Evolutionary conservation across 1,140 invertebrate genomes (phyloP), one percentile per base, ranked within the genome.

Genomic region (Schlechtendalia chinensis): DNA sequence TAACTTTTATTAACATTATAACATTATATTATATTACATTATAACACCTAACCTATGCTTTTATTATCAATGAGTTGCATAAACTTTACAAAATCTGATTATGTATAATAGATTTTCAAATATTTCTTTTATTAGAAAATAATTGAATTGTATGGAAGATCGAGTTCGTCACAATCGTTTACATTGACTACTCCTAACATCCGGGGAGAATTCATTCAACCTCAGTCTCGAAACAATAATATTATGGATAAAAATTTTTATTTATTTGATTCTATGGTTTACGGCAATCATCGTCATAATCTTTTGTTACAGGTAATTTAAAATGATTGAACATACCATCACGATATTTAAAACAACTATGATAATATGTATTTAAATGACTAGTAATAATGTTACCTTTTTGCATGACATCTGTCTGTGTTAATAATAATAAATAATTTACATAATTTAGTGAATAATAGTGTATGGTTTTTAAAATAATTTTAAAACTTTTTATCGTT

Each of bases 241-340:
- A 50, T 65, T 32, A 50, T 39, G 45, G 88, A 88, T 82, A 89
- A 91, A 81, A 86, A 86, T 19, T 94, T 94, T 83, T 86, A 89
- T 74, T 85, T 94, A 39, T 93, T 93, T 84, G 91, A 93, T 83
- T 93, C 91, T 1, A 86, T 88, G 54, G 88, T 89, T 8, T 94
- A 93, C 84, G 90, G 90, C 24, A 86, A 86, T 59, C 87, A 88
- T 65, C n/a, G n/a, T n/a, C 88, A 89, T 81, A 93, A 93, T 86
- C 86, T 93, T 50, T 82, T 93, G 11, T 91, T 93, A 83, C 90
- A 91, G 83, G 91, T 92, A 86, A 85, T 83, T 84, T 74, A 39
- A 11, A 45, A 53, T 53, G 32, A 50, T 72, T 80, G 56, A n/a
- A 27, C 8, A 39, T 4, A 39, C 32, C 8, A 8, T 39, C 8